Base-by-base conservation (phyloP, 2,113 vertebrate genomes). In the Oreamnos americanus region DNA sequence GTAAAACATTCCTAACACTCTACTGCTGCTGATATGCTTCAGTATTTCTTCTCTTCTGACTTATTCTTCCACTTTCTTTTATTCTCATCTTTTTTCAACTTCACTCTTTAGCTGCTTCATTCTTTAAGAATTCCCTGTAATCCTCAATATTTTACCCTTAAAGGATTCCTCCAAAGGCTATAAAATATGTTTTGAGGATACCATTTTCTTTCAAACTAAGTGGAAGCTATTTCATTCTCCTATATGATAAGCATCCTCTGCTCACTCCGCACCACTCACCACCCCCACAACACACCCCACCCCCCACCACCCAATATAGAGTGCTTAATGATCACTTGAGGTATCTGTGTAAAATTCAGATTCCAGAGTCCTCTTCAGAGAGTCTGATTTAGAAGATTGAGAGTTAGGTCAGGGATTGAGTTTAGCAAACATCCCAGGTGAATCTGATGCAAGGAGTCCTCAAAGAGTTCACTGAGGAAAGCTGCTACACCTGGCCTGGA, bases 231-330 rank as follows among this genome's bases (percentile, higher is more conserved):
- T 74, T 87, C 2, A 4, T 87, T 58, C 25, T 81, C 33, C 12
- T 51, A 1, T n/a, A 11, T 43, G 9, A 21, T 82, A 26, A 39
- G 39, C 12, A 91, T 67, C 13, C 10, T 79, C 33, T 71, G n/a
- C 71, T 39, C 36, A 43, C 21, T 13, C 21, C 26, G 5, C 1
- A 60, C 58, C 28, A 30, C 5, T 30, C 26, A 30, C 58, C 58
- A 13, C 21, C 58, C 12, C 11, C 58, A 5, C 58, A 28, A 28
- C 26, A 14, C 57, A 58, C 25, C 11, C 26, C 25, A 3, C 21
- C 2, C 33, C 9, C 5, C 0, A 0, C 9, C 14, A 2, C 47
- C 55, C 43, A 26, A 45, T 30, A 11, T 11, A 19, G 23, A 45
- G 30, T 47, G 4, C 2, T 15, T 57, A 58, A 62, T 58, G 10